These are phyloP conservation scores for Gallinago solitaria DNA, from an alignment of 2,797 vertebrate genomes.

Conservation along the genomic window DNA sequence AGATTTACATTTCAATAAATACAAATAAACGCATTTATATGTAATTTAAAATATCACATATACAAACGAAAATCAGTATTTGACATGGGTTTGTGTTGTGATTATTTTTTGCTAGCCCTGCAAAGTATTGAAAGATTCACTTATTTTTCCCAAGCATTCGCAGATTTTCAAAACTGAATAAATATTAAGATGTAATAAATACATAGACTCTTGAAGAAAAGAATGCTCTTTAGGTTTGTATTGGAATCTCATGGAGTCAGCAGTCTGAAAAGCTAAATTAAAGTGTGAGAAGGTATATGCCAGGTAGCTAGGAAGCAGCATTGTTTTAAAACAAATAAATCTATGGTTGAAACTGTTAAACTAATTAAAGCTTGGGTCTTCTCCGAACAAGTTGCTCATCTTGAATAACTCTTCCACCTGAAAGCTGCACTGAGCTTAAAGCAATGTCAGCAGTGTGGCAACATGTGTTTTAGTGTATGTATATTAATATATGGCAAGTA, in stretches of 20 bases:
- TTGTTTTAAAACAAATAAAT: not conserved
- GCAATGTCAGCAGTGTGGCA: not conserved
- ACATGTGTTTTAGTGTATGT: not conserved
- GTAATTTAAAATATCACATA: not conserved
- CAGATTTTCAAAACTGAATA: not conserved
- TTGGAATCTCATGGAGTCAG: not conserved
- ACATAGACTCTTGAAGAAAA: not conserved
- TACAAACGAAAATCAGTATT: not conserved
- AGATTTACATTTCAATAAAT: not conserved
- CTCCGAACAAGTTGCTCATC: not conserved
- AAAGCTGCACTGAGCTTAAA: not conserved
- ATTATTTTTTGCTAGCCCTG: not conserved
- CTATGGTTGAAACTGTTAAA: not conserved
- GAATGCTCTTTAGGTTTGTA: not conserved
- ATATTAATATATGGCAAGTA: not conserved
- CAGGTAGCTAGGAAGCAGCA: not conserved
- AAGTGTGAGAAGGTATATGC: not conserved
- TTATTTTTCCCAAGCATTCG: not conserved
- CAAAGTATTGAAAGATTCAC: not conserved
- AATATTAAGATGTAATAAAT: not conserved
- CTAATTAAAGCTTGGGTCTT: not conserved
- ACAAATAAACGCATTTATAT: not conserved
- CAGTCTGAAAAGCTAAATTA: not conserved
- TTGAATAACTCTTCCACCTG: not conserved
- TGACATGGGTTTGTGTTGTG: not conserved